phyloP scores from a whole-genome alignment of 2,888 invertebrate genomes.

The Empis livida region DNA sequence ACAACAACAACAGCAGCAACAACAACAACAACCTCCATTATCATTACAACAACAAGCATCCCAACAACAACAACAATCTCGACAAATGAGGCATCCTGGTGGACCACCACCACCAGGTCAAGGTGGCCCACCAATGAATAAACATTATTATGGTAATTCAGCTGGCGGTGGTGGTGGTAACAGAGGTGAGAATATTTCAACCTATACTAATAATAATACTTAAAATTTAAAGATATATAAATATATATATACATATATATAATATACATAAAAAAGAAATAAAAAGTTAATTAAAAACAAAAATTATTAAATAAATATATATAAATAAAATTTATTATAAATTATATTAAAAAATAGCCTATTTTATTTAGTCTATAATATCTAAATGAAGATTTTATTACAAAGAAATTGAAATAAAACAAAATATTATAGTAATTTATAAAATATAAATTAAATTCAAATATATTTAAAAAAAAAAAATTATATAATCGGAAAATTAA shows the following conservation, averaged over 20 bases:
- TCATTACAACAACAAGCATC: constrained; percentile 21
- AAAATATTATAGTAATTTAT: constrained; percentile 4
- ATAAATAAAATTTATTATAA: constrained; percentile 20
- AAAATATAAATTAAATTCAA: no score
- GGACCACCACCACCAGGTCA: constrained; percentile 5
- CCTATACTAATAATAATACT: constrained; percentile 23
- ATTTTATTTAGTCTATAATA: no score
- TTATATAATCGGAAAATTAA: no score
- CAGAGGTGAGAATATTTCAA: constrained; percentile 20
- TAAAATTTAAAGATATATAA: constrained; percentile 16
- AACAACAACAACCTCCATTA: constrained; percentile 22
- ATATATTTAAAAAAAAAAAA: neutral
- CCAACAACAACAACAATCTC: constrained; percentile 17
- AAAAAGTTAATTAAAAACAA: constrained; percentile 19
- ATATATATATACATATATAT: constrained; percentile 13
- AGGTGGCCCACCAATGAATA: constrained; percentile 24
- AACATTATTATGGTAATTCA: constrained; percentile 32
- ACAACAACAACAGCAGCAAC: constrained; percentile 17
- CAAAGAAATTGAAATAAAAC: no score
- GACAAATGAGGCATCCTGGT: constrained; percentile 11
- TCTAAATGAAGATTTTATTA: no score
- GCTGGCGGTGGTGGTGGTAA: constrained; percentile 16
- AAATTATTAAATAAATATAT: constrained; percentile 20
- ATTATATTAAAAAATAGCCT: constrained; percentile 13
- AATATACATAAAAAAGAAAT: constrained; percentile 9